phyloP scores from a whole-genome alignment of 2,797 vertebrate genomes.

The Otolemur crassicaudatus region DNA sequence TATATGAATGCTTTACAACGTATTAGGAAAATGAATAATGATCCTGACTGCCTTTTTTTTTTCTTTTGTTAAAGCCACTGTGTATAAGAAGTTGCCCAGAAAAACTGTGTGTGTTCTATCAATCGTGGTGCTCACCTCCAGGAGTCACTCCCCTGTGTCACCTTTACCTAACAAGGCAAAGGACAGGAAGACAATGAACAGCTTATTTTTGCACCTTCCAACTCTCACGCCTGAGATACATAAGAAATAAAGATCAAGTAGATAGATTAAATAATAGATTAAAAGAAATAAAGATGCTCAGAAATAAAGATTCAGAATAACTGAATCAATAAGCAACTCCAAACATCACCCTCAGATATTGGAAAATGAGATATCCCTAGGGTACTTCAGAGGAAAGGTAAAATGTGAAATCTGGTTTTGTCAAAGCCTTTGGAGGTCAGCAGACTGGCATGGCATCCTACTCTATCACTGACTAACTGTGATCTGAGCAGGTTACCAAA shows the following conservation, averaged over 20 bases:
- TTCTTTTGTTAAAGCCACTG: not conserved
- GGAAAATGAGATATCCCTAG: not conserved
- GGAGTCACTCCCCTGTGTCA: fast-evolving
- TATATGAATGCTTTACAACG: not conserved
- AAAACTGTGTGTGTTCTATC: fast-evolving
- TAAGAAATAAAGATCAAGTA: not conserved
- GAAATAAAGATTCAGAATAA: not conserved
- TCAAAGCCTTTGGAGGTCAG: not conserved
- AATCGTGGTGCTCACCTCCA: no score
- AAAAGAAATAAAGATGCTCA: not conserved
- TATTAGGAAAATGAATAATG: not conserved
- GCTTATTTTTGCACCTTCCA: not conserved
- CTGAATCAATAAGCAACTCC: not conserved
- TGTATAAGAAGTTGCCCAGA: not conserved
- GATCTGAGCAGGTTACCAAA: not conserved
- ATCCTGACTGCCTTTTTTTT: not conserved
- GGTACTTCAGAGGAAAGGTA: not conserved
- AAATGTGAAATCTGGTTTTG: not conserved
- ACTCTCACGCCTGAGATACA: not conserved
- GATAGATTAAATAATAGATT: no score
- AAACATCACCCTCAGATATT: not conserved
- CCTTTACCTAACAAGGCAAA: not conserved
- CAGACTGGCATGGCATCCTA: not conserved
- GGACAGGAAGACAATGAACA: not conserved
- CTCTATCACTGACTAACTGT: not conserved